phyloP scores from a whole-genome alignment of 2,797 vertebrate species.

The Trachops cirrhosus region DNA sequence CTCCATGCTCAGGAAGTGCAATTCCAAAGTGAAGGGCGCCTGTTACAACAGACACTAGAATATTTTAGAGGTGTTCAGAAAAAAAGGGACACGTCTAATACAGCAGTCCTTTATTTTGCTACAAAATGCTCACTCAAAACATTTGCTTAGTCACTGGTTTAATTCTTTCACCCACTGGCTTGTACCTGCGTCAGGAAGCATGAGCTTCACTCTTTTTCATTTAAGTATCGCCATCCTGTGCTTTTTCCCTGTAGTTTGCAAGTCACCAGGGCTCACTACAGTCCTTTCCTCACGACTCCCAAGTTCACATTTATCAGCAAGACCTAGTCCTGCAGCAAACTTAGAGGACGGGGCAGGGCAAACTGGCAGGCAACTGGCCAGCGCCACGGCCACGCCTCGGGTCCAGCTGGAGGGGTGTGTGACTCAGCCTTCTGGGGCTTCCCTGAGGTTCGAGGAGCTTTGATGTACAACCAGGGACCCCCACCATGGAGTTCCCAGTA shows the following conservation, averaged over 20 bases:
- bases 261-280: not conserved
- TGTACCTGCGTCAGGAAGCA: not conserved
- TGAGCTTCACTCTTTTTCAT: not conserved
- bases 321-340: not conserved
- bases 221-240: not conserved
- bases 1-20: not conserved
- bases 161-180: not conserved
- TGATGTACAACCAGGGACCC: not conserved
- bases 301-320: not conserved
- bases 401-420: not conserved
- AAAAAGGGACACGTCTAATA: not conserved
- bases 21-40: not conserved
- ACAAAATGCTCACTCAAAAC: not conserved
- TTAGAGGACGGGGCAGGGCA: not conserved
- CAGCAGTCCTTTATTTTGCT: not conserved
- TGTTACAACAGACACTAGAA: not conserved
- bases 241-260: not conserved
- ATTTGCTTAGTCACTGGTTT: not conserved
- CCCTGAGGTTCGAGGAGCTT: not conserved
- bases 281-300: not conserved
- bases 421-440: rapidly evolving
- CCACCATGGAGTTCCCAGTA: too few species aligned
- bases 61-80: not conserved
- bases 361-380: not conserved
- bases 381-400: rapidly evolving